Evolutionary conservation across 2,888 invertebrate genomes (phyloP).

Genomic region (Brachyopa scutellaris): DNA sequence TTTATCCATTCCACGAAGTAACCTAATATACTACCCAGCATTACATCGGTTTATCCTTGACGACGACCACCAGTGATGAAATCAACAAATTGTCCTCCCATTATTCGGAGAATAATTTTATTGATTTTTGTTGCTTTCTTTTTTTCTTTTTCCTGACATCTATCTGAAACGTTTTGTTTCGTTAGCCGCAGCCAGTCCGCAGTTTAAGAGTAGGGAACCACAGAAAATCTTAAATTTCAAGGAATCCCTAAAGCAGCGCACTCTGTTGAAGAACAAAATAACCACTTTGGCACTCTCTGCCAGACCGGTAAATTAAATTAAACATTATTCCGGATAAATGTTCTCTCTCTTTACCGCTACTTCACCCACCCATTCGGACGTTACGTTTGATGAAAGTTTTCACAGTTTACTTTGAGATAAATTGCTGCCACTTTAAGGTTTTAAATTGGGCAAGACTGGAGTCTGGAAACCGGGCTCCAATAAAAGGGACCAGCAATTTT

Average conservation of each 20-base stretch:
- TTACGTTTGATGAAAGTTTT: not conserved
- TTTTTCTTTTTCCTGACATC: not conserved
- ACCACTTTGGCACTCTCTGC: not conserved
- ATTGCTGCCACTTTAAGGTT: not conserved
- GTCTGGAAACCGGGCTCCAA: not conserved
- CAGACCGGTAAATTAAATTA: constrained; percentile 12
- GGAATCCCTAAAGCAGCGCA: not conserved
- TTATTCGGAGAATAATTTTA: constrained; percentile 16
- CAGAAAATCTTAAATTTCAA: not conserved
- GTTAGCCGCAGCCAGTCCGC: not conserved
- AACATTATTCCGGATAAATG: not conserved
- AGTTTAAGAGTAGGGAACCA: not conserved
- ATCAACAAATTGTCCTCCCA: constrained; percentile 32
- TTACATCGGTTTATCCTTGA: constrained; percentile 18
- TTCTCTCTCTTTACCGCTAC: not conserved
- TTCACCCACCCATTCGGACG: too few relatives aligned
- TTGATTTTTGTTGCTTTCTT: constrained; percentile 11
- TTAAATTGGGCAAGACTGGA: too few relatives aligned
- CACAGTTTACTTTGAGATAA: not conserved
- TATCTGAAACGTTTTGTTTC: not conserved
- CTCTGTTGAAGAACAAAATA: not conserved
- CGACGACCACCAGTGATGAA: constrained; percentile 13
- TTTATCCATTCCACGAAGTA: not conserved
- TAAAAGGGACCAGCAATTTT: constrained; percentile 14
- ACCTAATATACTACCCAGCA: constrained; percentile 6